phyloP scores from a whole-genome alignment of 2,113 vertebrate species.

The Ginglymostoma cirratum region DNA sequence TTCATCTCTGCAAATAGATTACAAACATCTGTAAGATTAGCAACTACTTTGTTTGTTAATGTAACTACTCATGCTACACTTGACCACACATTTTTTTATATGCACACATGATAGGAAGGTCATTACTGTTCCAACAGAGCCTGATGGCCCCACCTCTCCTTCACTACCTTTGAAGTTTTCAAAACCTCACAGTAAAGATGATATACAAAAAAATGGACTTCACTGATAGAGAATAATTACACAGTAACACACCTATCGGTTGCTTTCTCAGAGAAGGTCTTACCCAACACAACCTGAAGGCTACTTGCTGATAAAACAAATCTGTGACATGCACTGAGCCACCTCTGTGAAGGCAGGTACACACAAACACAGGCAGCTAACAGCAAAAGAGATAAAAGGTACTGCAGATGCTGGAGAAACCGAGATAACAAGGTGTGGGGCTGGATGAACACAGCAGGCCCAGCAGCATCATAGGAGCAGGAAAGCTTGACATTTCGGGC shows the following conservation, averaged over 20 bases:
- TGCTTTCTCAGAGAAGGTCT: neutral
- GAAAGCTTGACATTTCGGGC: no score
- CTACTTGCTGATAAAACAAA: neutral
- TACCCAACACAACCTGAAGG: neutral
- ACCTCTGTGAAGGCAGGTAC: neutral
- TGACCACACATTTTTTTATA: slow-evolving; percentile 33
- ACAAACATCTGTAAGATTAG: slow-evolving; percentile 53
- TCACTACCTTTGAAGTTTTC: neutral
- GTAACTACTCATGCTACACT: slow-evolving; percentile 26
- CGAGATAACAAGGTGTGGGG: no score
- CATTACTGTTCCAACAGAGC: neutral
- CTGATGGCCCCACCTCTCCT: neutral
- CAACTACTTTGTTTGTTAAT: slow-evolving; percentile 20
- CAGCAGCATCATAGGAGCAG: no score
- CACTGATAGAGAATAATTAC: neutral
- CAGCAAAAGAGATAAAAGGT: no score
- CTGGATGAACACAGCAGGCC: no score
- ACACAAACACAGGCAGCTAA: neutral
- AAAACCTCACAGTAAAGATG: neutral
- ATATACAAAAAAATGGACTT: slow-evolving; percentile 3
- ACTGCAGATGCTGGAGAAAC: no score
- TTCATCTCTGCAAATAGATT: slow-evolving; percentile 51
- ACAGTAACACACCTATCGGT: neutral
- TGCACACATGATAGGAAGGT: neutral
- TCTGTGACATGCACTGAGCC: neutral